A percentile compares a stretch with the other conserved stretches of the same genome.
Evolutionary conservation across 2,113 vertebrate species (phyloP).

Genomic region (Solea senegalensis): DNA sequence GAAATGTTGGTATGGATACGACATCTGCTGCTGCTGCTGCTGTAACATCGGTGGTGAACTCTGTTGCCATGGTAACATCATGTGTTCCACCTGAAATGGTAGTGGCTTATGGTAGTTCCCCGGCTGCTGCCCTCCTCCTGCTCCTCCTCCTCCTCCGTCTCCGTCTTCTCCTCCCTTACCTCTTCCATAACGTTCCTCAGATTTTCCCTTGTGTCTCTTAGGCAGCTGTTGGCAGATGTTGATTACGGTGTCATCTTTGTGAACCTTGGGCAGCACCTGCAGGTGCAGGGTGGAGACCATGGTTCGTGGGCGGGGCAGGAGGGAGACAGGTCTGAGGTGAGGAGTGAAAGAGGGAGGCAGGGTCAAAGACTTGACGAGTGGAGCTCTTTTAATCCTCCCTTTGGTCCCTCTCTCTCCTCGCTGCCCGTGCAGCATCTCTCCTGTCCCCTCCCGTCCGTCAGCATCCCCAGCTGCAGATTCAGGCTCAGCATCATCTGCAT

Average conservation of each 20-base stretch:
- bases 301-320: background rate
- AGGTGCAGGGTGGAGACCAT: slow-evolving; percentile 48
- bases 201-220: background rate
- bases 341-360: background rate
- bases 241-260: background rate
- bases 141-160: background rate
- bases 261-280: slow-evolving; percentile 11
- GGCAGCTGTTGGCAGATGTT: background rate
- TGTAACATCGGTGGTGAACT: background rate
- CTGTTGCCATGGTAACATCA: background rate
- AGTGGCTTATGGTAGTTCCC: background rate
- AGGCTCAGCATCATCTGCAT: background rate
- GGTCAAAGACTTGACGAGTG: background rate
- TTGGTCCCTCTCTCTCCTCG: background rate
- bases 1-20: background rate
- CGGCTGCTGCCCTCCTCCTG: background rate
- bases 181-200: background rate
- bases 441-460: background rate
- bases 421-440: too few relatives aligned
- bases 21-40: background rate
- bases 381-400: background rate
- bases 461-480: background rate
- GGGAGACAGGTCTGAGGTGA: slow-evolving; percentile 3
- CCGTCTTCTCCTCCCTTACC: background rate
- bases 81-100: too few relatives aligned